Conservation (phyloP, 1,140 invertebrate genomes). For the Macrostomum lignano region DNA sequence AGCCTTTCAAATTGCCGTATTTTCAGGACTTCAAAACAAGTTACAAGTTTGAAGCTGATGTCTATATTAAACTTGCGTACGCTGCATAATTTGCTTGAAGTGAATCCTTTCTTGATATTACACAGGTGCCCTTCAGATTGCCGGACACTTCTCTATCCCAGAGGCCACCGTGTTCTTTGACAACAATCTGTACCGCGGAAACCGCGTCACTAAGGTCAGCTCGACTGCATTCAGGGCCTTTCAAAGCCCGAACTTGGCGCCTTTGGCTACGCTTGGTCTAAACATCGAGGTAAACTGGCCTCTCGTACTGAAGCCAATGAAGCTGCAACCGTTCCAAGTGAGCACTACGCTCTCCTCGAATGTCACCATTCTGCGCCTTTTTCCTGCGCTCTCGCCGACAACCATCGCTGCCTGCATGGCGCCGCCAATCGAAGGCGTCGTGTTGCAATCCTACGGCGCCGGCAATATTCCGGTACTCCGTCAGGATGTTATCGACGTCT, state of each 20-base stretch:
- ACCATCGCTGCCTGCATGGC: slow-evolving; percentile 49
- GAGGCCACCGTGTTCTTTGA: too few relatives aligned
- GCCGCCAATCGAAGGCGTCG: slow-evolving; percentile 49
- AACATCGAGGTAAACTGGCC: slow-evolving; percentile 15
- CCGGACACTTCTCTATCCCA: too few relatives aligned
- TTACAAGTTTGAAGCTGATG: too few relatives aligned
- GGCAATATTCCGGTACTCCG: slow-evolving; percentile 64
- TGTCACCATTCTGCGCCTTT: slow-evolving; percentile 53
- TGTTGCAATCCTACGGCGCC: slow-evolving; percentile 64
- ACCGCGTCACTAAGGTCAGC: slow-evolving; percentile 54
- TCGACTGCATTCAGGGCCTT: slow-evolving; percentile 56
- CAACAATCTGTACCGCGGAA: too few relatives aligned
- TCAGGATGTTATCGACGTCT: slow-evolving; percentile 44
- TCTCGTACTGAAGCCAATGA: background rate
- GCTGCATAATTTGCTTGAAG: too few relatives aligned
- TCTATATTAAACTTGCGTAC: too few relatives aligned
- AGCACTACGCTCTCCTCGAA: slow-evolving; percentile 47
- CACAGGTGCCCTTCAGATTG: too few relatives aligned
- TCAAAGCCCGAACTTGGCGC: slow-evolving; percentile 52
- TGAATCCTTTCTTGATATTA: too few relatives aligned
- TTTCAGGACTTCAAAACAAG: too few relatives aligned
- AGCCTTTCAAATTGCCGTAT: too few relatives aligned
- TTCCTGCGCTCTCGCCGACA: slow-evolving; percentile 54
- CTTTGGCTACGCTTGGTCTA: slow-evolving; percentile 49
- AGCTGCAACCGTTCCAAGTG: slow-evolving; percentile 41